Evolutionary conservation across 1,140 invertebrate species (phyloP).

Genomic region (Euwallacea fornicatus): DNA sequence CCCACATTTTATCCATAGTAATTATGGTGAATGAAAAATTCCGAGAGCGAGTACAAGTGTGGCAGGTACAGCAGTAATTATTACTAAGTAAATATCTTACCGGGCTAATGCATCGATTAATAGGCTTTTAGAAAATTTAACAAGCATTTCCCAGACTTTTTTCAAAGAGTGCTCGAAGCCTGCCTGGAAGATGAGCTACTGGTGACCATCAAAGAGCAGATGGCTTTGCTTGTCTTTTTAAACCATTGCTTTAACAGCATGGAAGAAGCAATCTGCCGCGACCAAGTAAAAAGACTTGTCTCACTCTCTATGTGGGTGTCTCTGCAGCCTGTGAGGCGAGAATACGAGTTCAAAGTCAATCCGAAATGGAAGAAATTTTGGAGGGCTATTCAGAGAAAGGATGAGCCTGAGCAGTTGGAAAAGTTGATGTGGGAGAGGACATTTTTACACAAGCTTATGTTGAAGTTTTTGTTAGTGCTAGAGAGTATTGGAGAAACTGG

Average conservation of each 20-base stretch:
- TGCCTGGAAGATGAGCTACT: slow-evolving; percentile 61
- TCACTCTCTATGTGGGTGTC: slow-evolving; percentile 94
- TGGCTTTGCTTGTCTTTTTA: slow-evolving; percentile 84
- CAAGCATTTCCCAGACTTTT: slow-evolving; percentile 84
- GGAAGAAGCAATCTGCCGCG: slow-evolving; percentile 90
- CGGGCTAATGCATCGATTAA: slow-evolving; percentile 28
- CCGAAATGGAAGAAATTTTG: slow-evolving; percentile 93
- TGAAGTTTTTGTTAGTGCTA: slow-evolving; percentile 86
- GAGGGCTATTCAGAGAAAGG: slow-evolving; percentile 85
- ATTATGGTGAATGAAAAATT: slow-evolving; percentile 99
- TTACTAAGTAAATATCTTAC: background rate
- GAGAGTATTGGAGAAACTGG: slow-evolving; percentile 72
- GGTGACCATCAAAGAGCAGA: slow-evolving; percentile 76
- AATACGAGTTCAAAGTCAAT: slow-evolving; percentile 81
- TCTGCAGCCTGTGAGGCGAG: slow-evolving; percentile 78
- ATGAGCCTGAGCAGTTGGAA: slow-evolving; percentile 71
- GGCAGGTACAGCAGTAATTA: slow-evolving; percentile 67
- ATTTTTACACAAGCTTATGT: slow-evolving; percentile 86
- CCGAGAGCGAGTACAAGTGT: slow-evolving; percentile 93
- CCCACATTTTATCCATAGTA: slow-evolving; percentile 93
- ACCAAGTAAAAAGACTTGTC: slow-evolving; percentile 89
- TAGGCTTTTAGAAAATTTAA: slow-evolving; percentile 79
- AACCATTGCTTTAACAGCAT: slow-evolving; percentile 97
- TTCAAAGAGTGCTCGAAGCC: slow-evolving; percentile 78
- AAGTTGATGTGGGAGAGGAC: slow-evolving; percentile 83